Evolutionary conservation across 2,113 vertebrate species (phyloP).

Genomic region (Hydrochoerus hydrochaeris): DNA sequence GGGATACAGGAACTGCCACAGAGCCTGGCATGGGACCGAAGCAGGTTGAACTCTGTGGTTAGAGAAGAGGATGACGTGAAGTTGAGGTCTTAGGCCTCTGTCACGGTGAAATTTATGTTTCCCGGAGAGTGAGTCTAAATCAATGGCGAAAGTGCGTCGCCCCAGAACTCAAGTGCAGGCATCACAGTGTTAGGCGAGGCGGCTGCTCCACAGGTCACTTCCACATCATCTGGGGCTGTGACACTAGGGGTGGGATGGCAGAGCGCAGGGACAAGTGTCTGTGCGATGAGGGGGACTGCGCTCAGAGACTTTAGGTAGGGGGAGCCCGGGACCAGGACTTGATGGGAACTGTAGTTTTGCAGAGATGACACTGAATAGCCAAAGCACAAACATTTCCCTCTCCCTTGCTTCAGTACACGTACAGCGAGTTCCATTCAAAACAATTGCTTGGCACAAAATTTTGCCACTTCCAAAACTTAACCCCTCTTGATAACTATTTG

Average conservation of each 20-base stretch:
- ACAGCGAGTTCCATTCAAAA: neutral
- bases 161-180: neutral
- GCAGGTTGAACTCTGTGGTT: neutral
- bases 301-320: neutral
- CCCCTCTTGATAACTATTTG: neutral
- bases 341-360: neutral
- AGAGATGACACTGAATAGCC: neutral
- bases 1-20: neutral
- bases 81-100: neutral
- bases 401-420: neutral
- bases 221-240: neutral
- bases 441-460: neutral
- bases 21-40: neutral
- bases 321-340: neutral
- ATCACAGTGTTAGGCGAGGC: neutral
- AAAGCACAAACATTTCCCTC: neutral
- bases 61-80: neutral
- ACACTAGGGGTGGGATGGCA: neutral
- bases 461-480: neutral
- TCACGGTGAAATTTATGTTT: neutral
- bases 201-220: neutral
- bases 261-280: neutral
- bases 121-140: neutral
- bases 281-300: no score
- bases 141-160: neutral